A percentile compares a stretch with the other conserved stretches of the same genome.
These are phyloP conservation scores for Xiphorhynchus elegans DNA, from an alignment of 2,113 vertebrate genomes.

Conservation along the genomic window DNA sequence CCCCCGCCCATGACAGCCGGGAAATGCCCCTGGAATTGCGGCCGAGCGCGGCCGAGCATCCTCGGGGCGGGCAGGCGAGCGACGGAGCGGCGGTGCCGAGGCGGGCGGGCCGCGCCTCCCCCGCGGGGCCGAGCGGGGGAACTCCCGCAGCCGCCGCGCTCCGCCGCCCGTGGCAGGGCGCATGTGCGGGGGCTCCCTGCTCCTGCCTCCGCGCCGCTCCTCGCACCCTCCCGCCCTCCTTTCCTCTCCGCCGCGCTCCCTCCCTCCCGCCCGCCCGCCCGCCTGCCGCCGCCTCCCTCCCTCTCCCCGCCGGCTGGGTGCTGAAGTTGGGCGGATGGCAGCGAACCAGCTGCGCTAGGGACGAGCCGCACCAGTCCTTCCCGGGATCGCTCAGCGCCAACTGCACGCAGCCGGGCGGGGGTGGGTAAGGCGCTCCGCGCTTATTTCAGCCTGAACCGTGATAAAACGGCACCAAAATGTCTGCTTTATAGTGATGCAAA, in stretches of 20 bases:
- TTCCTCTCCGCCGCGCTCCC: neutral
- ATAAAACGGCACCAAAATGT: constrained; percentile 69
- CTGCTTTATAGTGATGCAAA: constrained; percentile 50
- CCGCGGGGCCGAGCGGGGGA: neutral
- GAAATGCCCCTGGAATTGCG: neutral
- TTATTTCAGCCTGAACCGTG: neutral
- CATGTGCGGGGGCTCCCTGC: constrained; percentile 63
- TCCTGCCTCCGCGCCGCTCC: neutral
- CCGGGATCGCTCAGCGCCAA: constrained; percentile 48
- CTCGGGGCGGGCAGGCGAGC: neutral
- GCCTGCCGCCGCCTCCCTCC: constrained; percentile 22
- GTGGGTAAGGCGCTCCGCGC: constrained; percentile 68
- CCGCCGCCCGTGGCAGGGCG: constrained; percentile 30
- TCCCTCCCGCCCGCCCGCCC: neutral
- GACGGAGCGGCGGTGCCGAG: neutral
- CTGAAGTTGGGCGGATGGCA: constrained; percentile 83
- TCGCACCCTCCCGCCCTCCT: neutral
- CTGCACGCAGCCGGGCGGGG: constrained; percentile 62
- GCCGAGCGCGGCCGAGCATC: neutral
- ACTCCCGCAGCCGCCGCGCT: constrained; percentile 42
- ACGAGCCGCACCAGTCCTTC: constrained; percentile 58
- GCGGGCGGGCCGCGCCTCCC: neutral
- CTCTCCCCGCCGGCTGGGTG: constrained; percentile 71
- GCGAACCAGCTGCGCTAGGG: constrained; percentile 65
- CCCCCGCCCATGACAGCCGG: neutral